Evolutionary conservation across 1,140 invertebrate genomes (phyloP).

Genomic region (Anastrepha obliqua): DNA sequence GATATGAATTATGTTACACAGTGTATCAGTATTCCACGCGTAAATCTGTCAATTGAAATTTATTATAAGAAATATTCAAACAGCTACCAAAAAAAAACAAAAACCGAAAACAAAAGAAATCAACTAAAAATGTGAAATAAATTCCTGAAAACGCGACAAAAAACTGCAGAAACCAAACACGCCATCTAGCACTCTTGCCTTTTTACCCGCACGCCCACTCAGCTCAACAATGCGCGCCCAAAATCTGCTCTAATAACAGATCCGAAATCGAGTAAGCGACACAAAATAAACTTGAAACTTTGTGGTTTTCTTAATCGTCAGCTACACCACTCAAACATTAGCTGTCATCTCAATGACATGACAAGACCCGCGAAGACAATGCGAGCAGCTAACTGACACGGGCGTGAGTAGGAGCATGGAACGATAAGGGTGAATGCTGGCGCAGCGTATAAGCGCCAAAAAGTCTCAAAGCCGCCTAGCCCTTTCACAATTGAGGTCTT

Average conservation of each 20-base stretch:
- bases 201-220: no score
- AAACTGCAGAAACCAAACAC: not conserved
- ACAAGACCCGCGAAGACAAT: not conserved
- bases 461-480: not conserved
- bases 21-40: no score
- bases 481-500: not conserved
- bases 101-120: no score
- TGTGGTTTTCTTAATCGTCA: not conserved
- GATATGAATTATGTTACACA: no score
- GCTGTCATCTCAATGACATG: not conserved
- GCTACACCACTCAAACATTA: not conserved
- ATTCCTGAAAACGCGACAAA: not conserved
- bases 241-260: not conserved
- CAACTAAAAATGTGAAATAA: no score
- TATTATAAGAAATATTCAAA: no score
- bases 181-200: not conserved
- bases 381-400: not conserved
- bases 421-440: not conserved
- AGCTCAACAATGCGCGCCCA: not conserved
- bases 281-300: constrained; percentile 21
- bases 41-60: no score
- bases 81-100: no score
- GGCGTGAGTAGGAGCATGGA: not conserved
- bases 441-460: not conserved
- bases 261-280: not conserved